phyloP scores from a whole-genome alignment of 2,888 invertebrate species.

The Microctonus hyperodae region DNA sequence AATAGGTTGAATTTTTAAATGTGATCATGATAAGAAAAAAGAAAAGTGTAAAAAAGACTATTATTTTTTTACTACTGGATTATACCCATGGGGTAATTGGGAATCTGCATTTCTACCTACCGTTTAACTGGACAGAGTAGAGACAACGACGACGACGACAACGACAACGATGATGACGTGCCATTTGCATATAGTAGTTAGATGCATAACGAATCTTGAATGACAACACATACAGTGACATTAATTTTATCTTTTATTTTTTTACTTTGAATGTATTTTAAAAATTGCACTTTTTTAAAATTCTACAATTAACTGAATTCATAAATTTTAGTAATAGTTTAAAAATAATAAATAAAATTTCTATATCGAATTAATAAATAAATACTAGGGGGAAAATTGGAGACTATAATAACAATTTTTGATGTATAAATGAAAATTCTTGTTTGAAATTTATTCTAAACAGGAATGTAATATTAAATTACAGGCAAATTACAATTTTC shows the following conservation, averaged over 20 bases:
- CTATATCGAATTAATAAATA: too few species aligned
- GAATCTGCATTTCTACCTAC: constrained; percentile 42
- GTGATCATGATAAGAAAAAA: neutral
- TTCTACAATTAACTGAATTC: too few species aligned
- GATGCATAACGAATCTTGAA: constrained; percentile 18
- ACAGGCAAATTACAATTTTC: neutral
- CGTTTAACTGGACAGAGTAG: constrained; percentile 13
- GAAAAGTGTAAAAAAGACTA: neutral
- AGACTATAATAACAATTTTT: neutral
- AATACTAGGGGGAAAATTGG: too few species aligned
- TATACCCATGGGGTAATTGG: constrained; percentile 35
- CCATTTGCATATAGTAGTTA: constrained; percentile 26
- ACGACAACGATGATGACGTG: neutral
- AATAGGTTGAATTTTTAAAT: constrained; percentile 7
- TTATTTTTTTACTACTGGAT: constrained; percentile 41
- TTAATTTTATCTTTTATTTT: neutral
- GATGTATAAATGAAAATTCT: neutral
- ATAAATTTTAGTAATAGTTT: too few species aligned
- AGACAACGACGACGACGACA: neutral
- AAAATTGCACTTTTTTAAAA: too few species aligned
- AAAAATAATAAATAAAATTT: too few species aligned
- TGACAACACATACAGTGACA: constrained; percentile 3
- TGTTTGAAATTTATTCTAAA: neutral
- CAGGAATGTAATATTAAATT: neutral
- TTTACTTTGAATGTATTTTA: too few species aligned